Evolutionary conservation across 2,888 invertebrate species (phyloP).

Genomic region (Trissonchulus sp.): DNA sequence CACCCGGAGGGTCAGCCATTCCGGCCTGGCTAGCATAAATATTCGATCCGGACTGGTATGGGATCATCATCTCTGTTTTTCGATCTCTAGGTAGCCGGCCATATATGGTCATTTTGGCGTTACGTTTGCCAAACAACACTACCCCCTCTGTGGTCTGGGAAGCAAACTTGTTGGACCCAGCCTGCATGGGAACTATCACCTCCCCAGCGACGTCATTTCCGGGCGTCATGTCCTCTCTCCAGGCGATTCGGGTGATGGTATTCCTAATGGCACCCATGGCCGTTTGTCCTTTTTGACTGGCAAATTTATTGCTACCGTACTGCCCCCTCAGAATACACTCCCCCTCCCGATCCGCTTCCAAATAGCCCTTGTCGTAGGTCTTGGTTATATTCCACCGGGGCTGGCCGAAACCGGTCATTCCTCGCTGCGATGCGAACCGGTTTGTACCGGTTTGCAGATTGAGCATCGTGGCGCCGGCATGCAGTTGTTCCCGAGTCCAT

Average conservation of each 20-base stretch:
- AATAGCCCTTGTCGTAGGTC: slow-evolving; percentile 37
- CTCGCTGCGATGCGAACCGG: slow-evolving; percentile 38
- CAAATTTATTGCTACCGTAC: slow-evolving; percentile 23
- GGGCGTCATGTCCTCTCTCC: slow-evolving; percentile 21
- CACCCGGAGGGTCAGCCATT: slow-evolving; percentile 44
- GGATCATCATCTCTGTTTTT: slow-evolving; percentile 47
- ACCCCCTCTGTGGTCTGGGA: slow-evolving; percentile 28
- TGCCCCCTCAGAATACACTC: slow-evolving; percentile 39
- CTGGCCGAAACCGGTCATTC: slow-evolving; percentile 57
- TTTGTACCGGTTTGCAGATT: slow-evolving; percentile 56
- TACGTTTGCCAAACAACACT: slow-evolving; percentile 25
- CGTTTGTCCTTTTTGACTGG: slow-evolving; percentile 35
- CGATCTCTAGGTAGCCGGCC: slow-evolving; percentile 39
- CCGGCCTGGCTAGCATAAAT: slow-evolving; percentile 50
- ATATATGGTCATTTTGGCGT: slow-evolving; percentile 33
- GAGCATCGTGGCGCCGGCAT: slow-evolving; percentile 52
- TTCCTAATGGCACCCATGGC: slow-evolving; percentile 43
- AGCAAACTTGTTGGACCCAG: slow-evolving; percentile 24
- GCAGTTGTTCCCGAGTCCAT: slow-evolving; percentile 53
- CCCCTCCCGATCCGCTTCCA: slow-evolving; percentile 47
- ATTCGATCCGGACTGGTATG: slow-evolving; percentile 50
- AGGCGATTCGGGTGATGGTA: slow-evolving; percentile 19
- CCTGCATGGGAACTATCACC: slow-evolving; percentile 17
- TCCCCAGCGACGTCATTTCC: slow-evolving; percentile 48
- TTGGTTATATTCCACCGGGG: slow-evolving; percentile 53